Base-by-base conservation (phyloP, 2,113 vertebrate species). In the Picathartes gymnocephalus region DNA sequence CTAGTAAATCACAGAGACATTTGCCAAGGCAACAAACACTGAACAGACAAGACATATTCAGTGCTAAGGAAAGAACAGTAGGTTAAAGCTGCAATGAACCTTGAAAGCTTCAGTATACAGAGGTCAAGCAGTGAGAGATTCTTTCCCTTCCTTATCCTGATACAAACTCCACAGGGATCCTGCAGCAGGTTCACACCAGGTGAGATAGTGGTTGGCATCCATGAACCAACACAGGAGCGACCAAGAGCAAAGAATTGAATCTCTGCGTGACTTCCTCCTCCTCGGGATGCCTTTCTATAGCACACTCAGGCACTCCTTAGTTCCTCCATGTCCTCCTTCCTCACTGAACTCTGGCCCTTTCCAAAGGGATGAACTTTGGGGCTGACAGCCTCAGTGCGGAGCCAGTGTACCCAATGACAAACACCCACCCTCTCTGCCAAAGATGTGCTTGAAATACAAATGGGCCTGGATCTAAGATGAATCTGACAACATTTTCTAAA, bases 331-430 rank as follows among this genome's bases (percentile, higher is more conserved):
- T 19, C 27, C 53, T 57, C 15, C 33, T 66, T 72, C 37, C 66
- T 45, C 42, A 2, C 18, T 5, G 8, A 74, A 48, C 42, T 92
- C 47, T 16, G 21, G 50, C 14, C 45, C 48, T 58, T 90, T 50
- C 76, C 71, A 39, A 56, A 65, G 19, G 31, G 37, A 60, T 56
- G 31, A 44, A 19, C 21, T 48, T 1, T 2, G 15, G 11, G 39
- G 47, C 57, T 57, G 28, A 33, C 27, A 24, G 56, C 13, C 31
- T 22, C 21, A 1, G 33, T 1, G 35, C 44, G 76, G 40, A 91
- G 54, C 17, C 79, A 21, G 23, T 0, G 0, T 0, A n/a, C 11
- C 21, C 31, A 11, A 11, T 3, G 12, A 27, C 40, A 27, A 76
- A 62, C 5, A 31, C 8, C 10, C 23, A 23, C 3, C 30, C 14